Evolutionary conservation across 2,888 invertebrate species (phyloP), one percentile per base, ranked within the genome.

Genomic region (Tenthredo livida): DNA sequence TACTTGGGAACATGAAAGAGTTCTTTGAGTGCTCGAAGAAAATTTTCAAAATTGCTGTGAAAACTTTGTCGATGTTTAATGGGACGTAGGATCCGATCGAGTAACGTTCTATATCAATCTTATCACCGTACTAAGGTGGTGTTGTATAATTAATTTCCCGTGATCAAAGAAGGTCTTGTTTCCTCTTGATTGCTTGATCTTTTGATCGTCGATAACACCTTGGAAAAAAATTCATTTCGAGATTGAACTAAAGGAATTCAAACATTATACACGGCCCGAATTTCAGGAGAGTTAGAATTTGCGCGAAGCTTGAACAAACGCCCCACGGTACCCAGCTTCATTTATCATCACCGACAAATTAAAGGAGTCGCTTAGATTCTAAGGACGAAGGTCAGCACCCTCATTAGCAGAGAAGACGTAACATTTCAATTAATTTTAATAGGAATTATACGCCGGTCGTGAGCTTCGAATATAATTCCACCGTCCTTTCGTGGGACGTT

Each of bases 341-440:
- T 40, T 73, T 21, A 73, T 73, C 72, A 73, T 73, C 21, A 43
- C n/a, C 72, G 40, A 40, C 72, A 72, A 72, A 40, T 40, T 72
- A 21, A 72, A 29, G 72, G 40, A 72, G 17, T 43, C 72, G n/a
- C 33, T 67, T 61, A 25, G 25, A 29, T 33, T 67, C 67, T 67
- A 33, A 40, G 37, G 67, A 67, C 67, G 43, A 73, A 70, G 33
- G 73, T 73, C 73, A n/a, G 21, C 29, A 9, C 40, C n/a, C n/a
- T 73, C 73, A 43, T 73, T 70, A 33, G 37, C 72, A 40, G 9
- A 40, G 10, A 6, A 21, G 21, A 73, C n/a, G 72, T 73, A 40
- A 73, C n/a, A 73, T 73, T 73, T 73, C 43, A 73, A 73, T 73
- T 43, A 43, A 73, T 21, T 43, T 73, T 21, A n/a, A 73, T 73